Percentiles rank a stretch among this genome's conserved stretches.
Evolutionary conservation across 2,888 invertebrate species (phyloP).

Genomic region (Panopea generosa): DNA sequence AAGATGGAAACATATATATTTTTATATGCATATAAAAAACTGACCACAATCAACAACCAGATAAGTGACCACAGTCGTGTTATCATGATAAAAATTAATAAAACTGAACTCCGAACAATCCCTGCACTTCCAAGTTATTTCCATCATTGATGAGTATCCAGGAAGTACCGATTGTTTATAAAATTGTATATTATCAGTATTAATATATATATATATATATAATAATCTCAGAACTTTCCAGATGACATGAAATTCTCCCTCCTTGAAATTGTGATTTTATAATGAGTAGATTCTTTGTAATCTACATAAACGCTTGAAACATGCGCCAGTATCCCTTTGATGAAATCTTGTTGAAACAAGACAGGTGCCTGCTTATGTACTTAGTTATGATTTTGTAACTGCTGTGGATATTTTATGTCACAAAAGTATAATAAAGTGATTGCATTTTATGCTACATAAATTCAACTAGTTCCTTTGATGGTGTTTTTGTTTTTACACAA

Average conservation of each 20-base stretch:
- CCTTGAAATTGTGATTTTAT: constrained; percentile 35
- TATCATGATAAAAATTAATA: too few species aligned
- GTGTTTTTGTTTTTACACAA: too few species aligned
- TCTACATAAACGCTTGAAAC: not conserved
- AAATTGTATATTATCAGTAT: too few species aligned
- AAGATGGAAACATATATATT: too few species aligned
- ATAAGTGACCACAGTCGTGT: too few species aligned
- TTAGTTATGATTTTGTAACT: not conserved
- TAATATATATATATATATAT: too few species aligned
- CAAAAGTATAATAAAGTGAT: not conserved
- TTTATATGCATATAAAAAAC: too few species aligned
- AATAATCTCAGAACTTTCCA: not conserved
- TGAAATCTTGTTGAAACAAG: not conserved
- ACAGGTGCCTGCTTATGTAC: constrained; percentile 13
- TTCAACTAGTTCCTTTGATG: not conserved
- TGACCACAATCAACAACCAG: too few species aligned
- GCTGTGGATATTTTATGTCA: constrained; percentile 12
- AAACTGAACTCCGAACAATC: too few species aligned
- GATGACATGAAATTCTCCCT: not conserved
- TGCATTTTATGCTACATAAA: not conserved
- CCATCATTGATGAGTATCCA: too few species aligned
- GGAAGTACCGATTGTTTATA: too few species aligned
- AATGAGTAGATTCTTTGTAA: constrained; percentile 18
- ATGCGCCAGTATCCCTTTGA: constrained; percentile 5
- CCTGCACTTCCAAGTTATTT: too few species aligned